A percentile compares a stretch with the other conserved stretches of the same genome.
Evolutionary conservation across 2,797 vertebrate genomes (phyloP).

Genomic region (Sternotherus odoratus): DNA sequence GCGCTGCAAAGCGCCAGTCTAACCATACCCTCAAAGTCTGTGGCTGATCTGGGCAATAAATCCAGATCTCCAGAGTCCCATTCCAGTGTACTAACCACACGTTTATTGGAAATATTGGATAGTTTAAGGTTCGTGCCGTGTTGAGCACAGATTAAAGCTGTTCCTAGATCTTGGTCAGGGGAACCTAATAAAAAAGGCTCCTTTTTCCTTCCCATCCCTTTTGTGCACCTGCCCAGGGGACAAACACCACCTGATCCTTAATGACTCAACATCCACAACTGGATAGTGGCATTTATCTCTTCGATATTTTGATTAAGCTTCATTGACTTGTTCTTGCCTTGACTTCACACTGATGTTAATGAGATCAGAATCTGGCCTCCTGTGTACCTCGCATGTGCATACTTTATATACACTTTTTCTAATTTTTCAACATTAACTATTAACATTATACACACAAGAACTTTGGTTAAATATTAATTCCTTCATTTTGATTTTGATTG

Average conservation of each 20-base stretch:
- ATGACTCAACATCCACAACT: background rate
- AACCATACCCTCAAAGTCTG: conserved; percentile 1
- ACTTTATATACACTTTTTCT: background rate
- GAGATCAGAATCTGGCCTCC: conserved; percentile 33
- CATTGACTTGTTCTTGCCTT: background rate
- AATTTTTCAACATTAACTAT: background rate
- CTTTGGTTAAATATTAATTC: background rate
- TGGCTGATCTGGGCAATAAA: background rate
- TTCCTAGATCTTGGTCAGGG: conserved; percentile 41
- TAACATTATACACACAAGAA: background rate
- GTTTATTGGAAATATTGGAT: conserved; percentile 54
- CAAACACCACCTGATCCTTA: conserved; percentile 48
- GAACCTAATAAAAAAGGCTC: conserved; percentile 24
- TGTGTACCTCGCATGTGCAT: background rate
- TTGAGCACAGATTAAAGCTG: conserved; percentile 66
- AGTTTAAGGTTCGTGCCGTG: conserved; percentile 61
- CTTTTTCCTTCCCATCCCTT: background rate
- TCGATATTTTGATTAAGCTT: conserved; percentile 25
- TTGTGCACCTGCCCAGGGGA: background rate
- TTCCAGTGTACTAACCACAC: background rate
- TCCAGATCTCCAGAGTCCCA: background rate
- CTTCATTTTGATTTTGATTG: background rate
- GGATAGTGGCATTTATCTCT: conserved; percentile 49
- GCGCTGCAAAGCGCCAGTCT: too few species aligned
- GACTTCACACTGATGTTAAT: background rate